Percentiles rank a stretch among this genome's conserved stretches.
phyloP scores from a whole-genome alignment of 2,113 vertebrate species.

The Gymnobelideus leadbeateri region DNA sequence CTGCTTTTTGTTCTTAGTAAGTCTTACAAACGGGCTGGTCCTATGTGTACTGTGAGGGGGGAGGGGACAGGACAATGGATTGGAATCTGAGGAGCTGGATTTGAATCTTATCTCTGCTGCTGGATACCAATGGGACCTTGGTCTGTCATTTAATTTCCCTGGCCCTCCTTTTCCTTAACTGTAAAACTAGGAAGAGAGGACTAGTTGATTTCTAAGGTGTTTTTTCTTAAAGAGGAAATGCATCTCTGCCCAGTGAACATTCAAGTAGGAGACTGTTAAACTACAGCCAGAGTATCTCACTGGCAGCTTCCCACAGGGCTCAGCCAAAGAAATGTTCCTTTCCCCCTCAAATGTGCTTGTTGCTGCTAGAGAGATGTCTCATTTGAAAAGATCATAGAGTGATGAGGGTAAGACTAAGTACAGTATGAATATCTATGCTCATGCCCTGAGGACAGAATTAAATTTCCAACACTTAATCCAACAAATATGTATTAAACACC shows the following conservation, averaged over 20 bases:
- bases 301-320: neutral
- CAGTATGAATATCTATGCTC: neutral
- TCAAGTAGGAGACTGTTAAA: neutral
- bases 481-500: neutral
- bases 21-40: neutral
- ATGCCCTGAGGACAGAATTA: neutral
- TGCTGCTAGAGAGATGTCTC: neutral
- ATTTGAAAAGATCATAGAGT: neutral
- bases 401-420: neutral
- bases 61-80: neutral
- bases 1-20: conserved; percentile 20
- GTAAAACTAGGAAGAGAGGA: neutral
- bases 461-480: neutral
- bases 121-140: neutral
- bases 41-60: neutral
- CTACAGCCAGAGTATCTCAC: neutral
- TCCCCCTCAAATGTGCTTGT: neutral
- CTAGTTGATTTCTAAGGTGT: neutral
- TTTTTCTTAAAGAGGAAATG: neutral
- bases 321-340: neutral
- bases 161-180: neutral
- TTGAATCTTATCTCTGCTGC: neutral
- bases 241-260: neutral
- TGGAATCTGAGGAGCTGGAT: neutral
- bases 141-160: neutral